phyloP scores from a whole-genome alignment of 2,888 invertebrate species.

The Anthrax anthrax region DNA sequence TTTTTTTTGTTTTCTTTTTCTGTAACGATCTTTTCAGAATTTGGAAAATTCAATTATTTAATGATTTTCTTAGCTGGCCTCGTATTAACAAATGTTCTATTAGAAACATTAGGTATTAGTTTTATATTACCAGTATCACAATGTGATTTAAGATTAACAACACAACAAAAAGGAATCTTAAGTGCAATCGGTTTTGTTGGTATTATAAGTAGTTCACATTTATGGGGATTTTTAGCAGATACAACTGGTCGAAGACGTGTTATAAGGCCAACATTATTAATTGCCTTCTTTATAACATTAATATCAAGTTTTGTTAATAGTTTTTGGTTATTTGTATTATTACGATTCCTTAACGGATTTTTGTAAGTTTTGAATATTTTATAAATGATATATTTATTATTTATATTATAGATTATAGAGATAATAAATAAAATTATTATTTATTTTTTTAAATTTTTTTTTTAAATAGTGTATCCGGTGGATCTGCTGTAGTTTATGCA shows the following conservation, averaged over 20 bases:
- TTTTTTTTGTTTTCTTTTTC: not conserved
- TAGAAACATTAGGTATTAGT: conserved; percentile 36
- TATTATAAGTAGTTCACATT: conserved; percentile 39
- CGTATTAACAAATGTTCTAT: conserved; percentile 36
- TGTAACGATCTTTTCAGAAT: conserved; percentile 28
- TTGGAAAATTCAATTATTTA: conserved; percentile 38
- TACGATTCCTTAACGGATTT: conserved; percentile 39
- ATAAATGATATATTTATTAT: too few species aligned
- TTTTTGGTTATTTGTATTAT: conserved; percentile 36
- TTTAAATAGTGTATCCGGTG: conserved; percentile 28
- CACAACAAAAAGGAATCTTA: conserved; percentile 30
- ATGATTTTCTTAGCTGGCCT: conserved; percentile 37
- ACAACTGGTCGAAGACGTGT: conserved; percentile 37
- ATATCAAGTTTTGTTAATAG: conserved; percentile 36
- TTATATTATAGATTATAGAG: too few species aligned
- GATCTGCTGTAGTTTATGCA: conserved; percentile 38
- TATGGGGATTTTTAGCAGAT: conserved; percentile 43
- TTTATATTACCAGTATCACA: conserved; percentile 39
- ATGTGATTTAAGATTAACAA: conserved; percentile 31
- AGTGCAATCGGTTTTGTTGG: conserved; percentile 33
- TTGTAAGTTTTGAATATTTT: conserved; percentile 35
- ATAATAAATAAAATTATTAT: too few species aligned
- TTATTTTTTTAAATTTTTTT: too few species aligned
- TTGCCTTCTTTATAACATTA: conserved; percentile 35
- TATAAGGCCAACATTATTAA: conserved; percentile 35